These are phyloP conservation scores for Aeoliscus strigatus DNA, from an alignment of 2,797 vertebrate genomes.

Conservation along the genomic window DNA sequence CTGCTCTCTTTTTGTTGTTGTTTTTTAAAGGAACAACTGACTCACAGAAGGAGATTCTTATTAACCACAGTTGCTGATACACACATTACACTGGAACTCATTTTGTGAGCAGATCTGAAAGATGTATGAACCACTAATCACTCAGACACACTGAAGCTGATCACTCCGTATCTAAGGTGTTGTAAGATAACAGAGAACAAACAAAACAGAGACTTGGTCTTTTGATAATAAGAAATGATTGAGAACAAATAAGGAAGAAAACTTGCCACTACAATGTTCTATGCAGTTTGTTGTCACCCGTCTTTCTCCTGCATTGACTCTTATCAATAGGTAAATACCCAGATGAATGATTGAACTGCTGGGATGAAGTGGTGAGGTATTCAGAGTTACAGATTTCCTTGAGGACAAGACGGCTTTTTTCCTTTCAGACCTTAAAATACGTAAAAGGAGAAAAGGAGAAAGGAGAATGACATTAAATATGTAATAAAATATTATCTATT, in stretches of 20 bases:
- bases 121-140: too few relatives aligned
- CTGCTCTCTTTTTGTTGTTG: too few relatives aligned
- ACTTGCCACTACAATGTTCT: background rate
- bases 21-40: conserved; percentile 12
- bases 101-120: too few relatives aligned
- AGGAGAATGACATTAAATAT: too few relatives aligned
- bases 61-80: conserved; percentile 39
- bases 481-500: too few relatives aligned
- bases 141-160: too few relatives aligned
- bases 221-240: too few relatives aligned
- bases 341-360: conserved; percentile 34
- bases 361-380: conserved; percentile 17
- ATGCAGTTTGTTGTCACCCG: background rate
- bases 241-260: background rate
- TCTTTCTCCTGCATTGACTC: background rate
- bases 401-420: background rate
- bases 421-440: conserved; percentile 8
- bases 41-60: conserved; percentile 13
- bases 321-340: conserved; percentile 31
- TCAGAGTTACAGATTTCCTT: conserved; percentile 4
- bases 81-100: conserved; percentile 7
- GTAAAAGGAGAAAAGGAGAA: too few relatives aligned
- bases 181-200: too few relatives aligned
- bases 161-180: too few relatives aligned
- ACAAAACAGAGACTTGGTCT: too few relatives aligned